Evolutionary conservation across 2,888 invertebrate genomes (phyloP), one percentile per base, ranked within the genome.

Genomic region (Notocelia uddmanniana): DNA sequence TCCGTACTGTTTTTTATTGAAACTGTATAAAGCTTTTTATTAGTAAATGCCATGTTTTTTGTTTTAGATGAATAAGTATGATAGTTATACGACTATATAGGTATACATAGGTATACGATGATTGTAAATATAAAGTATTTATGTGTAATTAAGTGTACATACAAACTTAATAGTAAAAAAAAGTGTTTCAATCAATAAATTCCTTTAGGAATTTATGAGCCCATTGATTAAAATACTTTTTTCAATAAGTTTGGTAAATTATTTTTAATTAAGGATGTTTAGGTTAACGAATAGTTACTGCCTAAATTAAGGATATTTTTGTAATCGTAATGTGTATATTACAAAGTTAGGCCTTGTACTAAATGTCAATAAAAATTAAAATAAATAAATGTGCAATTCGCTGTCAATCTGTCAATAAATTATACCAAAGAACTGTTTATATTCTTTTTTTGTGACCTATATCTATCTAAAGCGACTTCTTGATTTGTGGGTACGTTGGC

Each of bases 181-280:
- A 91, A 92, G 91, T 88, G 77, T 84, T 89, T 85, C 79, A 85
- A 85, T 88, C 92, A 92, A 90, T 80, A 80, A 81, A 82, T 81
- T 83, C 84, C 85, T 77, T 69, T 74, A 63, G 58, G 76, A 86
- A 88, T 86, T 87, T 86, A 82, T 91, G 92, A 92, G 92, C 92
- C 92, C 92, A 81, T 91, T 92, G 92, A 85, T 82, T 84, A 74
- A 86, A 81, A 74, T 85, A 86, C 90, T 92, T 92, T 91, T 89
- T 88, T 78, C n/a, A 63, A 75, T 34, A 48, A 23, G 60, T 52
- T 50, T 59, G 60, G 52, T 67, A 73, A 64, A 23, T 63, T 69
- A 69, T 34, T 54, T 55, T 15, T 66, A 62, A 21, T 10, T 67
- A 55, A 60, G 48, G 34, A 55, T 67, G 71, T 59, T 31, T 71